Percentiles rank a stretch among this genome's conserved stretches.
Evolutionary conservation across 2,797 vertebrate species (phyloP).

Genomic region (Morelia viridis): DNA sequence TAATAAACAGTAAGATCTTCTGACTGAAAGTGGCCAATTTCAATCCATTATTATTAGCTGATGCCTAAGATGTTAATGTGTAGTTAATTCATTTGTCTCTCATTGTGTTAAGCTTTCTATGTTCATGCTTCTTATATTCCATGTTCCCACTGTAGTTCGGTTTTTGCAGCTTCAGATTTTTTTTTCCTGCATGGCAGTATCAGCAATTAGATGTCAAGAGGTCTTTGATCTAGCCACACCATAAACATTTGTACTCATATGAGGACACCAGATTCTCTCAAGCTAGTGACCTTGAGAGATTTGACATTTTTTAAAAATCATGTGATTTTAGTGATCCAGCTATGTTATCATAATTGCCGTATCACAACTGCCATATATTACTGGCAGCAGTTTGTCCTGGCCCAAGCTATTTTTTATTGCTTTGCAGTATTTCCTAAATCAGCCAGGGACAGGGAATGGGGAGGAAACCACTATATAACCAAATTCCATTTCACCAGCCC

Average conservation of each 20-base stretch:
- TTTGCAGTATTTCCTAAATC: background rate
- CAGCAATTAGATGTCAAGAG: background rate
- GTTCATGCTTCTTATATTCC: background rate
- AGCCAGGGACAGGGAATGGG: background rate
- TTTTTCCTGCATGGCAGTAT: background rate
- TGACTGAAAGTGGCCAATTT: background rate
- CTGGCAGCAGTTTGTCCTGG: background rate
- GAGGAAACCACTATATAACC: background rate
- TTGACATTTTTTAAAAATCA: no score
- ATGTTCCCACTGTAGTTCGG: background rate
- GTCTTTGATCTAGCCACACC: background rate
- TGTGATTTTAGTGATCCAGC: background rate
- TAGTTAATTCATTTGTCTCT: background rate
- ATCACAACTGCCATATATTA: background rate
- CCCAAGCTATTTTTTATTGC: background rate
- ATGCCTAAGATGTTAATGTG: background rate
- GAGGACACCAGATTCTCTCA: no score
- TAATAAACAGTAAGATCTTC: background rate
- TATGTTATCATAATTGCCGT: background rate
- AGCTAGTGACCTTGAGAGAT: no score
- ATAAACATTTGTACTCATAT: background rate
- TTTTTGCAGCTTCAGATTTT: background rate
- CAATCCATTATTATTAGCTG: background rate
- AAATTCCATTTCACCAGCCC: background rate
- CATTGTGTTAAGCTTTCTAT: background rate